A percentile compares a stretch with the other conserved stretches of the same genome.
Conservation (phyloP, 2,113 vertebrate genomes). For the Caloenas nicobarica region DNA sequence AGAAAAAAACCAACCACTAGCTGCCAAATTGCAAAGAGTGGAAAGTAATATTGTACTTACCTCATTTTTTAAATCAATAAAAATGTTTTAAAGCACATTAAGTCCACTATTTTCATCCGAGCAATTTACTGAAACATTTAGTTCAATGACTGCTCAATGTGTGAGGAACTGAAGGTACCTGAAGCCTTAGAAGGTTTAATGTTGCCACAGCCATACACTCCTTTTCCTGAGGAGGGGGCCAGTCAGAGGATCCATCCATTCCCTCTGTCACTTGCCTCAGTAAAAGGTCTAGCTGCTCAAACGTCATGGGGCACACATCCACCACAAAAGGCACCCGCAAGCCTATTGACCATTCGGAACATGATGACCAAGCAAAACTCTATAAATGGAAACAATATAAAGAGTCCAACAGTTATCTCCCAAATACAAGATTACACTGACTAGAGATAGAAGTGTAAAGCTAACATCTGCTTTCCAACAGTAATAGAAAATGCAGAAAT, state of each 20-base stretch:
- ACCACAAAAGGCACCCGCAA: constrained; percentile 96
- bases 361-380: constrained; percentile 96
- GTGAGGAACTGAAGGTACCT: constrained; percentile 73
- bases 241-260: constrained; percentile 96
- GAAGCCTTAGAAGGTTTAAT: constrained; percentile 91
- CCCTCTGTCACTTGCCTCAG: constrained; percentile 94
- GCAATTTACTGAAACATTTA: not conserved
- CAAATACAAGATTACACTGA: not conserved
- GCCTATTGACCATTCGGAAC: constrained; percentile 96
- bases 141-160: not conserved
- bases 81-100: not conserved
- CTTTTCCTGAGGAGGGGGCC: constrained; percentile 96
- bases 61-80: not conserved
- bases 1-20: not conserved
- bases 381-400: not conserved
- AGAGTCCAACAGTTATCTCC: not conserved
- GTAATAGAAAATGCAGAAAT: not conserved
- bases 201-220: constrained; percentile 96
- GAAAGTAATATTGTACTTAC: not conserved
- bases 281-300: constrained; percentile 95
- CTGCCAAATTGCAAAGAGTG: not conserved
- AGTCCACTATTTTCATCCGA: not conserved
- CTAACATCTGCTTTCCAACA: not conserved
- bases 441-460: not conserved
- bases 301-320: constrained; percentile 93